phyloP scores from a whole-genome alignment of 1,140 invertebrate genomes.

The Phenacoccus solenopsis region DNA sequence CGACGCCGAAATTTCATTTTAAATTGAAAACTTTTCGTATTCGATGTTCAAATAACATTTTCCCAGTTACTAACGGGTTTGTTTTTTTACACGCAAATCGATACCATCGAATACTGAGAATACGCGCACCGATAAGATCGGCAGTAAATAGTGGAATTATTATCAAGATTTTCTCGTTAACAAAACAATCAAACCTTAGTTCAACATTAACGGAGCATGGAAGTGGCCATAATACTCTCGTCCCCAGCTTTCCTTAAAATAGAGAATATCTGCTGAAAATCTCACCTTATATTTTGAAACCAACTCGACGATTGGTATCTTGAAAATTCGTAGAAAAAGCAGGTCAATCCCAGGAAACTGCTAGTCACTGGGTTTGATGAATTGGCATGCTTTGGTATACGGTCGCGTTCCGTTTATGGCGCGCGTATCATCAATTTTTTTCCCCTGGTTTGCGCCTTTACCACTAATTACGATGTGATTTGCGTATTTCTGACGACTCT shows the following conservation, averaged over 20 bases:
- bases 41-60: too few relatives aligned
- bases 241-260: too few relatives aligned
- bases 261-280: background rate
- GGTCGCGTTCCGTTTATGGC: too few relatives aligned
- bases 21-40: background rate
- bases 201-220: background rate
- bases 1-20: background rate
- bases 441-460: background rate
- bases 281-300: background rate
- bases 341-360: background rate
- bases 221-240: too few relatives aligned
- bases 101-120: background rate
- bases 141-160: background rate
- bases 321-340: too few relatives aligned
- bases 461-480: background rate
- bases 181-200: background rate
- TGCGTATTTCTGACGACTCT: background rate
- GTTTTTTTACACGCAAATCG: background rate
- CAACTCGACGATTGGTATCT: background rate
- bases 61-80: too few relatives aligned
- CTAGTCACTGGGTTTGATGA: background rate
- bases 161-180: background rate
- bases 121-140: background rate
- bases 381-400: too few relatives aligned
- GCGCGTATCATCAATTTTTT: too few relatives aligned